These are phyloP conservation scores for Nomada hirtipes DNA, from an alignment of 2,888 invertebrate species.

Conservation along the genomic window DNA sequence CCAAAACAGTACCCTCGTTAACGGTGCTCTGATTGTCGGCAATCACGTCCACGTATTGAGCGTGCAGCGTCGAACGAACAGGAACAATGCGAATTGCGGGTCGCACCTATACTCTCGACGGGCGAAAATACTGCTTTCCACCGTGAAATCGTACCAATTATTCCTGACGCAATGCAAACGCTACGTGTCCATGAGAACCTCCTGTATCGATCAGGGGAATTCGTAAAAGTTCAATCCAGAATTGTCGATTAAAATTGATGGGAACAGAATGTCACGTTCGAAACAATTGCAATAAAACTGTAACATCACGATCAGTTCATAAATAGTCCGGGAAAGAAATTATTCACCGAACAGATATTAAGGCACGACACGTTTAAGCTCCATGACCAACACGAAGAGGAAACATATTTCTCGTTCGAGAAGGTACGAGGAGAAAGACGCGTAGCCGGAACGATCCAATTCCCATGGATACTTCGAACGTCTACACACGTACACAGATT, in stretches of 20 bases:
- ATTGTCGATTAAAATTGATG: not conserved
- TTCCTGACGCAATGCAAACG: constrained; percentile 31
- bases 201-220: not conserved
- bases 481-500: constrained; percentile 22
- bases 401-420: constrained; percentile 48
- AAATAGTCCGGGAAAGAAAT: not conserved
- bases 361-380: constrained; percentile 24
- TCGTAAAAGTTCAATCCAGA: too few species aligned
- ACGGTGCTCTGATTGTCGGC: constrained; percentile 54
- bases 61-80: constrained; percentile 30
- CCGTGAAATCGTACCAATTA: constrained; percentile 44
- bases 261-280: not conserved
- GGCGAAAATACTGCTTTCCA: constrained; percentile 46
- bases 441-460: constrained; percentile 61
- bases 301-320: not conserved
- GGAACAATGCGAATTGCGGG: constrained; percentile 32
- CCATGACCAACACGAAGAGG: constrained; percentile 10
- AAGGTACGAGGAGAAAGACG: constrained; percentile 43
- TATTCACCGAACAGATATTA: not conserved
- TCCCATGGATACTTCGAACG: constrained; percentile 61
- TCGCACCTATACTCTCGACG: constrained; percentile 1
- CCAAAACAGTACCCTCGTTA: constrained; percentile 67
- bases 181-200: not conserved
- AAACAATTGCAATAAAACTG: too few species aligned
- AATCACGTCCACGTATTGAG: constrained; percentile 50